Percentiles rank a stretch among this genome's conserved stretches.
phyloP scores from a whole-genome alignment of 2,888 invertebrate genomes.

The Epinotia ramella region DNA sequence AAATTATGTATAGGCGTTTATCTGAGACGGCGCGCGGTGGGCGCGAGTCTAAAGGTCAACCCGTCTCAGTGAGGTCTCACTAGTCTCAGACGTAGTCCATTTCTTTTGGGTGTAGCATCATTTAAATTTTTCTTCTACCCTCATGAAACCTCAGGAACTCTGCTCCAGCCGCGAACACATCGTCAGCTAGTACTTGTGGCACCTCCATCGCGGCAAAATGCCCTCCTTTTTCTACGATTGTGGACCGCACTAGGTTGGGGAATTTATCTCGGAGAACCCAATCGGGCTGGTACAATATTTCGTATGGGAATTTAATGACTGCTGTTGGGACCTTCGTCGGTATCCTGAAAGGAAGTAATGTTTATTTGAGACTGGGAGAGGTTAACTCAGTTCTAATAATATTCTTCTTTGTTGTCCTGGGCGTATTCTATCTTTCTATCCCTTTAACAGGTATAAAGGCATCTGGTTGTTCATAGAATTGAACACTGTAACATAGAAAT shows the following conservation, averaged over 20 bases:
- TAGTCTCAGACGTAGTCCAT: no score
- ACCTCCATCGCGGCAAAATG: constrained; percentile 95
- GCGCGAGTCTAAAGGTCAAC: no score
- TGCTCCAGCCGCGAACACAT: constrained; percentile 72
- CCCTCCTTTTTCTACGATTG: constrained; percentile 88
- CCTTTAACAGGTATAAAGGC: no score
- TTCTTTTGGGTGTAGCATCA: background rate
- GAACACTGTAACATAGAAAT: no score
- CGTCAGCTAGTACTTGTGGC: constrained; percentile 88
- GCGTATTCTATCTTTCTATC: no score
- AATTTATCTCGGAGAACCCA: constrained; percentile 87
- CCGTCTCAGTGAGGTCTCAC: no score
- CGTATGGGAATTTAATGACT: constrained; percentile 90
- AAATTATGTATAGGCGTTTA: no score
- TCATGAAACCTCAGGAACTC: constrained; percentile 64
- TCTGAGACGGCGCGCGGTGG: no score
- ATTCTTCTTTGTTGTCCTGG: no score
- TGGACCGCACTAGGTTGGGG: constrained; percentile 88
- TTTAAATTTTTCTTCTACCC: constrained; percentile 10
- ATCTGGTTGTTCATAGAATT: no score
- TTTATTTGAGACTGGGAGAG: background rate
- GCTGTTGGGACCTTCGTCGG: constrained; percentile 89
- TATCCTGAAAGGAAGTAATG: constrained; percentile 78
- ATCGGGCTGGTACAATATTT: constrained; percentile 87
- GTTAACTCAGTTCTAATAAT: no score